phyloP scores from a whole-genome alignment of 1,140 invertebrate species.

The Sitodiplosis mosellana region DNA sequence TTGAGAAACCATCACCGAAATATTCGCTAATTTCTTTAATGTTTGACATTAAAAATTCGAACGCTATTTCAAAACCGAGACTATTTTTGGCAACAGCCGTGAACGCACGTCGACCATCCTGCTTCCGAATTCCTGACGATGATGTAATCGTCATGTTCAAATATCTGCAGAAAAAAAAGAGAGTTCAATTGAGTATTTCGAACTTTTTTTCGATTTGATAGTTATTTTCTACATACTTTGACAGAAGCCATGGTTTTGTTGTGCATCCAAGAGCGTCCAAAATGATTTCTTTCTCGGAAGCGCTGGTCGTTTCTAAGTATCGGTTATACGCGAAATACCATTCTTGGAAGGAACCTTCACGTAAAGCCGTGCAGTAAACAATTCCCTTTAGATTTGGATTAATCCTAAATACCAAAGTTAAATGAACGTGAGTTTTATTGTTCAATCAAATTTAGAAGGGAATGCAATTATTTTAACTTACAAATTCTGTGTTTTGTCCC shows the following conservation, averaged over 20 bases:
- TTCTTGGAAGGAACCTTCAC: slow-evolving; percentile 27
- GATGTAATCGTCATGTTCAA: slow-evolving; percentile 26
- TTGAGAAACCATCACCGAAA: slow-evolving; percentile 32
- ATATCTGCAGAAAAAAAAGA: slow-evolving; percentile 18
- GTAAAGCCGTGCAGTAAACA: slow-evolving; percentile 36
- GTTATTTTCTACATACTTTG: slow-evolving; percentile 24
- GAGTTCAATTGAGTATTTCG: slow-evolving; percentile 1
- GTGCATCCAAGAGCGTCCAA: slow-evolving; percentile 36
- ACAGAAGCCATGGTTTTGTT: slow-evolving; percentile 21
- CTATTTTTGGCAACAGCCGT: slow-evolving; percentile 21
- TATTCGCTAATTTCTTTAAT: slow-evolving; percentile 24
- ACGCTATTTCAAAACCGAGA: slow-evolving; percentile 29
- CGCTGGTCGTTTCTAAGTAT: slow-evolving; percentile 30
- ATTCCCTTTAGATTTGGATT: slow-evolving; percentile 26
- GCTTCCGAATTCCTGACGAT: slow-evolving; percentile 28
- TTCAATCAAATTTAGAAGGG: background rate
- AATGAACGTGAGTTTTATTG: background rate
- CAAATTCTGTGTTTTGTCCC: slow-evolving; percentile 12
- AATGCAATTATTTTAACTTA: slow-evolving; percentile 12
- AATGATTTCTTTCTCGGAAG: slow-evolving; percentile 39
- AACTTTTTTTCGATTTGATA: background rate
- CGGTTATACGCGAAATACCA: slow-evolving; percentile 34
- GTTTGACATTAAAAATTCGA: slow-evolving; percentile 29
- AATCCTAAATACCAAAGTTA: slow-evolving; percentile 21
- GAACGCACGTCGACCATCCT: slow-evolving; percentile 31